Conservation (phyloP, 23 tunicate species). For the Oikopleura dioica region DNA sequence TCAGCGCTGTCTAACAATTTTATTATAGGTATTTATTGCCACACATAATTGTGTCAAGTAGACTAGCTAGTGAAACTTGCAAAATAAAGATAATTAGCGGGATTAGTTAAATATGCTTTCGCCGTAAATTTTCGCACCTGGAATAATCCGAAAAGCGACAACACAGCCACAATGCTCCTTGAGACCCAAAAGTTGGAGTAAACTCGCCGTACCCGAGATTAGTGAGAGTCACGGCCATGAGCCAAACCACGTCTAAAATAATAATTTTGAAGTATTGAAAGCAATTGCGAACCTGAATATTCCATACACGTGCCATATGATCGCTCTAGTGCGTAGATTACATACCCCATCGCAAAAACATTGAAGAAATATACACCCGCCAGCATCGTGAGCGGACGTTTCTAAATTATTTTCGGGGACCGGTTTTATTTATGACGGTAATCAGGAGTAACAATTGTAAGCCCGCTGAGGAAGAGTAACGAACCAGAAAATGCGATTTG, state of each 20-base stretch:
- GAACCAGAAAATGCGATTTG: neutral
- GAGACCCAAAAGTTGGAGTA: neutral
- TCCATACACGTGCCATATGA: neutral
- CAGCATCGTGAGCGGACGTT: neutral
- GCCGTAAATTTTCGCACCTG: neutral
- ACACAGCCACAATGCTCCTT: neutral
- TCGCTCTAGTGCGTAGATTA: neutral
- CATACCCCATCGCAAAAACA: neutral
- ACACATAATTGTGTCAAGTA: too few species aligned
- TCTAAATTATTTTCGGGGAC: too few species aligned
- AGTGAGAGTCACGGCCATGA: neutral
- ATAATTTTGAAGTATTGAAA: too few species aligned
- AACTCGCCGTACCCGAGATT: neutral
- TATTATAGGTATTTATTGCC: too few species aligned
- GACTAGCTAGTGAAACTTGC: too few species aligned
- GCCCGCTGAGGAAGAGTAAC: too few species aligned
- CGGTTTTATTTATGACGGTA: too few species aligned
- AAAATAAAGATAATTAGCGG: too few species aligned
- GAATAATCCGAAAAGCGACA: neutral
- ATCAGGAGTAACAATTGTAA: too few species aligned
- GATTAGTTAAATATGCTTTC: neutral
- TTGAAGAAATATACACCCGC: neutral
- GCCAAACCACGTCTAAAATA: neutral
- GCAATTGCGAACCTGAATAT: too few species aligned
- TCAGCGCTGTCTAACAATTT: too few species aligned